phyloP scores from a whole-genome alignment of 53 echinoderm and acorn worm species.

The Mesocentrotus franciscanus region DNA sequence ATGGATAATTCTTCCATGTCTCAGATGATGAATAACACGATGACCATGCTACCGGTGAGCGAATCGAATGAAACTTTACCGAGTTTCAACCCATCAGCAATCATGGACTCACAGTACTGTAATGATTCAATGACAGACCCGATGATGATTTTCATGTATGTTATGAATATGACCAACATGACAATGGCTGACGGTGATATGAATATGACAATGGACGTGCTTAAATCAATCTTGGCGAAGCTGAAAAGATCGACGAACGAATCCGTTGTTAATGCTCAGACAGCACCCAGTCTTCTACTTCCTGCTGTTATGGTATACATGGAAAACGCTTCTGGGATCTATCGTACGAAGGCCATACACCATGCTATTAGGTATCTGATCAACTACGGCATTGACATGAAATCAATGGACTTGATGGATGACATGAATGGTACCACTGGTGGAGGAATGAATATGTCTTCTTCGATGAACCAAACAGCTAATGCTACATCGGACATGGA shows the following conservation, averaged over 20 bases:
- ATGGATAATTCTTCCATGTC: not conserved
- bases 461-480: not conserved
- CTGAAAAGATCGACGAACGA: not conserved
- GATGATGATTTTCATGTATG: constrained; percentile 16
- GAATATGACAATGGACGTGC: not conserved
- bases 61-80: not conserved
- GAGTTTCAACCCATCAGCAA: not conserved
- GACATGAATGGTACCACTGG: not conserved
- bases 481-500: not conserved
- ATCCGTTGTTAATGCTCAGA: not conserved
- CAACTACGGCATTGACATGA: not conserved
- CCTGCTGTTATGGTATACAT: not conserved
- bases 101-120: not conserved
- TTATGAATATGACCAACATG: constrained; percentile 1
- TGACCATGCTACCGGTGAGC: not conserved
- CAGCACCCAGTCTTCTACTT: not conserved
- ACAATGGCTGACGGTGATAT: not conserved
- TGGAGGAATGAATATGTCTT: not conserved
- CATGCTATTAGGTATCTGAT: not conserved
- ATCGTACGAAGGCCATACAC: not conserved
- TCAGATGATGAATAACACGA: not conserved
- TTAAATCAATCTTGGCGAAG: not conserved
- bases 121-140: not conserved
- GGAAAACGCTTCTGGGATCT: not conserved
- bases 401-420: not conserved